phyloP scores from a whole-genome alignment of 2,888 invertebrate species.

The Synergus umbraculus region DNA sequence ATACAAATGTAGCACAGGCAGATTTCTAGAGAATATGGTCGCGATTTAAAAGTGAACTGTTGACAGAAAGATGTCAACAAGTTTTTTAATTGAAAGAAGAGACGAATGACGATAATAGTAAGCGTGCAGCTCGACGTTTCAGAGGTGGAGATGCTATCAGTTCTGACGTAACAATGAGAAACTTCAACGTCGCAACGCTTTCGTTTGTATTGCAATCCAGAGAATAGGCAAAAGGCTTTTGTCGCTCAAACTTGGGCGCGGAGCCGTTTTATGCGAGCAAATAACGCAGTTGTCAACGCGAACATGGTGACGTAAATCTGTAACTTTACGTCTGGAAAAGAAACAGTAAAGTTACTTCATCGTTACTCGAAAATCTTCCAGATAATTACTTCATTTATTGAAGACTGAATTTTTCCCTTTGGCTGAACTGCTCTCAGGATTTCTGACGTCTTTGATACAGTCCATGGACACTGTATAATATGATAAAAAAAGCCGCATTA shows the following conservation, averaged over 20 bases:
- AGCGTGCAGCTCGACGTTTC: constrained; percentile 61
- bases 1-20: not conserved
- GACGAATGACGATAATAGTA: not conserved
- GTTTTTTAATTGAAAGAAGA: constrained; percentile 1
- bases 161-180: constrained; percentile 74
- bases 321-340: constrained; percentile 11
- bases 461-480: no score
- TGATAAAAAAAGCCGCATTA: no score
- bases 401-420: not conserved
- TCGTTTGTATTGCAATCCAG: constrained; percentile 66
- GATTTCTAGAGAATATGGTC: not conserved
- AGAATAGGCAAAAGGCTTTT: constrained; percentile 45
- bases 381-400: not conserved
- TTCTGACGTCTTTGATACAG: no score
- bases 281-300: constrained; percentile 26
- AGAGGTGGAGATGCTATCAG: constrained; percentile 64
- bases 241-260: constrained; percentile 35
- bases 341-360: constrained; percentile 1
- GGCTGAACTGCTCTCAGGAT: no score
- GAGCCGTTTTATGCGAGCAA: constrained; percentile 31
- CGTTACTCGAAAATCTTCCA: not conserved
- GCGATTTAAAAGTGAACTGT: not conserved
- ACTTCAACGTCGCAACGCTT: constrained; percentile 70
- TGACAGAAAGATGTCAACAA: not conserved
- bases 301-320: constrained; percentile 29